Evolutionary conservation across 2,888 invertebrate genomes (phyloP).

Genomic region (Artemia sinica): DNA sequence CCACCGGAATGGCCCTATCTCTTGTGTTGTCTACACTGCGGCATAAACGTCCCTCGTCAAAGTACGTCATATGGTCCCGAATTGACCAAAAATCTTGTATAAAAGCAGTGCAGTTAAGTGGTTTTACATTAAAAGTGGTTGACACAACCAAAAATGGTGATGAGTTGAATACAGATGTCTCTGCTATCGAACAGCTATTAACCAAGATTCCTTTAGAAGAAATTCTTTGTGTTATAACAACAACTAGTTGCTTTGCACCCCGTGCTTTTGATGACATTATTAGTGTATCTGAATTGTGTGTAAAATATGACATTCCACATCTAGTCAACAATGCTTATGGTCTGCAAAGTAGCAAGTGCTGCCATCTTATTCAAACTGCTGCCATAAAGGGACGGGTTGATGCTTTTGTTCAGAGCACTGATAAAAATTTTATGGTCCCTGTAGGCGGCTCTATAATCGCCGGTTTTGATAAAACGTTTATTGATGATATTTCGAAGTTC

Average conservation of each 20-base stretch:
- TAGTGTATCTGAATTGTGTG: slow-evolving; percentile 43
- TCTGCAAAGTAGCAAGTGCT: slow-evolving; percentile 48
- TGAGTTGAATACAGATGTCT: slow-evolving; percentile 45
- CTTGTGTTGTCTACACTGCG: slow-evolving; percentile 50
- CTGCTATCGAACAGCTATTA: slow-evolving; percentile 41
- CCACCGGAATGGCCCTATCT: slow-evolving; percentile 63
- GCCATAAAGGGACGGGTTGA: slow-evolving; percentile 48
- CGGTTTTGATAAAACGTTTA: slow-evolving; percentile 43
- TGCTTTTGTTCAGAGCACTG: slow-evolving; percentile 61
- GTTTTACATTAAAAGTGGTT: slow-evolving; percentile 47
- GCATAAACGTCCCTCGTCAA: slow-evolving; percentile 43
- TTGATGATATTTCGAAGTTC: slow-evolving; percentile 46
- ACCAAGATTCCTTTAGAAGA: slow-evolving; percentile 41
- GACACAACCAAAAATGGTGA: slow-evolving; percentile 41
- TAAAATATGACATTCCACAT: slow-evolving; percentile 46
- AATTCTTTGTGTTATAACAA: slow-evolving; percentile 51
- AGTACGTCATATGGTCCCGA: slow-evolving; percentile 62
- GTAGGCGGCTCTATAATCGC: slow-evolving; percentile 63
- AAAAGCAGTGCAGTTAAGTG: slow-evolving; percentile 44
- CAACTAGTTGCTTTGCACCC: slow-evolving; percentile 66
- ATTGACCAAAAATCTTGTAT: slow-evolving; percentile 73
- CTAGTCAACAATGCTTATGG: slow-evolving; percentile 71
- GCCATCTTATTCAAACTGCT: slow-evolving; percentile 48
- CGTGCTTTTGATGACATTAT: slow-evolving; percentile 49
- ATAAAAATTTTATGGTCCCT: slow-evolving; percentile 67